Evolutionary conservation across 2,113 vertebrate genomes (phyloP).

Genomic region (Percina caprodes): DNA sequence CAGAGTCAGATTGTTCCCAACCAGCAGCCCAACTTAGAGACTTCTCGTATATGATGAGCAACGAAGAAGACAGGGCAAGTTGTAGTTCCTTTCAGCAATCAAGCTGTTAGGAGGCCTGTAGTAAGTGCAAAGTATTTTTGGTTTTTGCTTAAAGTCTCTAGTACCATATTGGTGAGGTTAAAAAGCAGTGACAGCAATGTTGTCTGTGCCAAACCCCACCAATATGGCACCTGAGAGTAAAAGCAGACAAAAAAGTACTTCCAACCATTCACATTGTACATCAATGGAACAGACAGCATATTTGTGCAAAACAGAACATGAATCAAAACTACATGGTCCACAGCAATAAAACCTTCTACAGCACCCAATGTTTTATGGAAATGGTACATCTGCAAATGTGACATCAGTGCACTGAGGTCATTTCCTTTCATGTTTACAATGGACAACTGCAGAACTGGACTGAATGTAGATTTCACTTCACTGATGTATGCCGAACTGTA

Average conservation of each 20-base stretch:
- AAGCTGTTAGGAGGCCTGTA: not conserved
- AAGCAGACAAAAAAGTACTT: not conserved
- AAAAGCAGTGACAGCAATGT: not conserved
- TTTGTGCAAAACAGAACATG: not conserved
- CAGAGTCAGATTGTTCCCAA: constrained; percentile 84
- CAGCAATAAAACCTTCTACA: constrained; percentile 24
- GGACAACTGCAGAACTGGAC: constrained; percentile 8
- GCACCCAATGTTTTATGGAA: not conserved
- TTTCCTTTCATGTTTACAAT: not conserved
- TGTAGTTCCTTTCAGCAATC: not conserved
- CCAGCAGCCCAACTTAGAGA: constrained; percentile 75
- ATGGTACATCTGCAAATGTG: constrained; percentile 1
- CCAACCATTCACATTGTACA: not conserved
- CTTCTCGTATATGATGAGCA: constrained; percentile 65
- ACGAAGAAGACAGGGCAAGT: not conserved
- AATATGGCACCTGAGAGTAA: not conserved
- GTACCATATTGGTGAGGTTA: not conserved
- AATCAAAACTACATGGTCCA: constrained; percentile 1
- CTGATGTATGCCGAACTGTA: constrained; percentile 18
- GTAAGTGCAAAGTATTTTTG: not conserved
- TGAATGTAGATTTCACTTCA: constrained; percentile 5
- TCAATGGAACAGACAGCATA: not conserved
- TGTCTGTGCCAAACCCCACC: not conserved
- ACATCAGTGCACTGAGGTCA: not conserved
- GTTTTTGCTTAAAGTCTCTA: constrained; percentile 7